Base-by-base conservation (phyloP, 2,113 vertebrate species). In the Cettia cetti region DNA sequence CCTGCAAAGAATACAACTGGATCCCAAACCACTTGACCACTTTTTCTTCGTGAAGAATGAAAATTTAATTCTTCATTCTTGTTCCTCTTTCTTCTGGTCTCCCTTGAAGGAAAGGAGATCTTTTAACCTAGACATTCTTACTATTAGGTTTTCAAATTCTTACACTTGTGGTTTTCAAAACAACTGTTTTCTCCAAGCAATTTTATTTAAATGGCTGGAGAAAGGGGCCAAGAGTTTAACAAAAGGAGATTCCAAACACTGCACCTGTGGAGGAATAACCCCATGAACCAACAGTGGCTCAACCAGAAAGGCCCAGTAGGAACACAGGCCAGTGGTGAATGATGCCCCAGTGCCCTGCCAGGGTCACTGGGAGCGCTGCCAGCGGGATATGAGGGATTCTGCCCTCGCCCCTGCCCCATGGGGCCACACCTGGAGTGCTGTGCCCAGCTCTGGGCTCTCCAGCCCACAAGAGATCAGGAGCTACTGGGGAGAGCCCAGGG, bases 311-410 rank as follows among this genome's bases (percentile, higher is more conserved):
- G n/a, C 52, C 7, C 42, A 27, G 28, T 17, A 56, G n/a, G 44
- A 68, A 14, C 1, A 1, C 0, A 0, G n/a, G n/a, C 27, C 52
- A 27, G 42, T 2, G 3, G 13, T 16, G 40, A 42, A 31, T 2
- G 7, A 31, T 2, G 7, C 13, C 50, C 27, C 33, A 9, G 56
- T 10, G n/a, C 33, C 27, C 61, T 27, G 52, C 27, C 35, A 37
- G 63, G 42, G 27, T 10, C n/a, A 39, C 33, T 20, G 57, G 8
- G 4, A 33, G 40, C 1, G 22, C n/a, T 27, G n/a, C 28, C 63
- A 39, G 47, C 0, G 1, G 23, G 47, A 16, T 37, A 17, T 3
- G 22, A 22, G 37, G 37, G 17, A 64, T n/a, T 24, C 47, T 7
- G 6, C 8, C 47, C 47, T 42, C 37, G n/a, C 30, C 47, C n/a